Evolutionary conservation across 2,113 vertebrate species (phyloP).

Genomic region (Hippocampus abdominalis): DNA sequence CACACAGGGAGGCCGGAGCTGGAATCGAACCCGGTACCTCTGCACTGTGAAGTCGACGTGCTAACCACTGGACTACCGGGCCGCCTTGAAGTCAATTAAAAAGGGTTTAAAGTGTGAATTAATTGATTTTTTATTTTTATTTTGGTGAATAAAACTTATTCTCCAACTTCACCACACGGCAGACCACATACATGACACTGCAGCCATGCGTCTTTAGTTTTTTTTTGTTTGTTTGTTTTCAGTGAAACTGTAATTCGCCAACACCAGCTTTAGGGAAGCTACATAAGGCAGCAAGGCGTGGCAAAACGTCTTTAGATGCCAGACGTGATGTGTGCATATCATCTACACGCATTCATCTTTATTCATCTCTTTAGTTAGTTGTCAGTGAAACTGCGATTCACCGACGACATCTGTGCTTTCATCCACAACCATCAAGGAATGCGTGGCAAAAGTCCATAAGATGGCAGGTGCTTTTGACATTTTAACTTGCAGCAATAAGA

Average conservation of each 20-base stretch:
- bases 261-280: not conserved
- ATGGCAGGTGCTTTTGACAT: not conserved
- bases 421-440: not conserved
- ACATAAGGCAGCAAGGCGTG: not conserved
- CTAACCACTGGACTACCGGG: no score
- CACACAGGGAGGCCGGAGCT: no score
- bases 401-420: not conserved
- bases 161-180: no score
- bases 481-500: conserved; percentile 68
- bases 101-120: not conserved
- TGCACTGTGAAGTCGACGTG: no score
- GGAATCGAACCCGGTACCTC: no score
- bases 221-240: no score
- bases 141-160: no score
- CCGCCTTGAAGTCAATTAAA: no score
- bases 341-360: not conserved
- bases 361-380: not conserved
- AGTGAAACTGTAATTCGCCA: no score
- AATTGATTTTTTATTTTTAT: no score
- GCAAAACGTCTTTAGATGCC: not conserved
- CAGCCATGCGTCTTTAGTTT: no score
- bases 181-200: no score
- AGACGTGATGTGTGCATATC: not conserved
- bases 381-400: not conserved
- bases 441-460: not conserved